These are phyloP conservation scores for Avahi laniger DNA, from an alignment of 2,797 vertebrate species.

Conservation along the genomic window DNA sequence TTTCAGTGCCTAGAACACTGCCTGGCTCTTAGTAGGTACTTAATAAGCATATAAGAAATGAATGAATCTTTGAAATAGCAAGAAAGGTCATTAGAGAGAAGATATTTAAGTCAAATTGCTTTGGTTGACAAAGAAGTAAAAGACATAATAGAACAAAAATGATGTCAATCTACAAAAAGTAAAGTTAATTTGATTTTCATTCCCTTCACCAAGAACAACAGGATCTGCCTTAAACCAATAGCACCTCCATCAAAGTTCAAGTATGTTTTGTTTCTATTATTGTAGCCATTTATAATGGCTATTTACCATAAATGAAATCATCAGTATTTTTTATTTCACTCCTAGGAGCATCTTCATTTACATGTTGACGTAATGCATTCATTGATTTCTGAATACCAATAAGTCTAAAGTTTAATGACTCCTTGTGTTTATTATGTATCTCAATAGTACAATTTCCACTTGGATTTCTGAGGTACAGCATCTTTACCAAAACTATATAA, in stretches of 20 bases:
- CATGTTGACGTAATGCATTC: conserved; percentile 29
- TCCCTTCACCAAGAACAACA: not conserved
- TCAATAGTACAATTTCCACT: conserved; percentile 37
- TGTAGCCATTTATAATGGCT: not conserved
- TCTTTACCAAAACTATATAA: not conserved
- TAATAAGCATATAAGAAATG: not conserved
- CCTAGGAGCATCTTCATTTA: conserved; percentile 22
- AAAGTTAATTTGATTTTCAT: not conserved
- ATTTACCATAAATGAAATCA: conserved; percentile 34
- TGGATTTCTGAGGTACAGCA: conserved; percentile 22
- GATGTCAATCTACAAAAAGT: not conserved
- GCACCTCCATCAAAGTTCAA: not conserved
- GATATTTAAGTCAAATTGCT: not conserved
- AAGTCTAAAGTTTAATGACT: not conserved
- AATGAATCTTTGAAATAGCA: not conserved
- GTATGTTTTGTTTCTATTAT: not conserved
- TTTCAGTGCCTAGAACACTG: not conserved
- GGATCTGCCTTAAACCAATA: not conserved
- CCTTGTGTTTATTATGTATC: not conserved
- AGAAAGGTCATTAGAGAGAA: not conserved
- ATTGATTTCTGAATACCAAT: conserved; percentile 54
- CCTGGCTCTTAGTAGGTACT: not conserved
- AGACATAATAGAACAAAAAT: not conserved
- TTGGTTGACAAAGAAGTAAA: not conserved
- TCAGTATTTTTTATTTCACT: conserved; percentile 40